phyloP scores from a whole-genome alignment of 2,113 vertebrate genomes.

The Nymphicus hollandicus region DNA sequence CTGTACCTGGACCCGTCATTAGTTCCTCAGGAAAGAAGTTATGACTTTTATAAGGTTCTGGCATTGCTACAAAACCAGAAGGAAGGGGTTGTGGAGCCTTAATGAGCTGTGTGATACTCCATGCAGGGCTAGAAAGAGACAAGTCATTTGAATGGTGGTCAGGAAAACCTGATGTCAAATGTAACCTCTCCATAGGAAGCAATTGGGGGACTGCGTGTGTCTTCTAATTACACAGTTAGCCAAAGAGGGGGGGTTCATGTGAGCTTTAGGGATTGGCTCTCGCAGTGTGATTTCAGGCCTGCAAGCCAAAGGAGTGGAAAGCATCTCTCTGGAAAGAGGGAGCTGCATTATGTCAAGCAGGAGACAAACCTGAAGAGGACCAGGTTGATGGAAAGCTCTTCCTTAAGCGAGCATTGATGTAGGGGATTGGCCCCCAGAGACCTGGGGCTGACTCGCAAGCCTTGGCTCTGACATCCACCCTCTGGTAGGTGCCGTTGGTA shows the following conservation, averaged over 20 bases:
- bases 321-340: background rate
- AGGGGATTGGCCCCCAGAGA: background rate
- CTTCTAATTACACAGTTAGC: background rate
- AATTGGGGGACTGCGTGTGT: background rate
- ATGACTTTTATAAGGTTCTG: background rate
- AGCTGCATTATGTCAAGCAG: background rate
- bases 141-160: background rate
- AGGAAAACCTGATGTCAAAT: background rate
- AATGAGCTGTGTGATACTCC: background rate
- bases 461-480: background rate
- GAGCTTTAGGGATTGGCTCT: background rate
- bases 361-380: background rate
- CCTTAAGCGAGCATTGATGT: background rate
- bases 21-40: background rate
- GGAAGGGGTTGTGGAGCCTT: background rate
- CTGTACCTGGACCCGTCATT: background rate
- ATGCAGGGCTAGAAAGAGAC: background rate
- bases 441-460: background rate
- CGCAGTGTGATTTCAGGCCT: background rate
- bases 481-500: background rate
- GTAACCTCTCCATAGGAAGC: background rate
- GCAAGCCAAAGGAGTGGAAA: background rate
- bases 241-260: background rate
- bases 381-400: background rate
- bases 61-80: slow-evolving; percentile 23